Conservation (phyloP, 2,888 invertebrate genomes). For the Cryptophagus acutangulus region DNA sequence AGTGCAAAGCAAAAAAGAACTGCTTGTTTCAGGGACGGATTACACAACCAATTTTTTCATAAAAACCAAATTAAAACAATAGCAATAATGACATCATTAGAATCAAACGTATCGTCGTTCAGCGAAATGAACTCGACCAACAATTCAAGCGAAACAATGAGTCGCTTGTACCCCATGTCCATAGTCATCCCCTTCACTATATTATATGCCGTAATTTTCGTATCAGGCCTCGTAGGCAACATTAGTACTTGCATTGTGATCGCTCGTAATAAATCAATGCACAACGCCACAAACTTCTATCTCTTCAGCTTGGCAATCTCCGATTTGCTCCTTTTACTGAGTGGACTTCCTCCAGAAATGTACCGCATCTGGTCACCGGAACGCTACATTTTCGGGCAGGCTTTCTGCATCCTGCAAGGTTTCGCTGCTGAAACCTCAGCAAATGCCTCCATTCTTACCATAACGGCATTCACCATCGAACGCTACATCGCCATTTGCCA, state of each 20-base stretch:
- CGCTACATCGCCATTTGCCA: conserved; percentile 59
- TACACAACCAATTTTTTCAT: conserved; percentile 1
- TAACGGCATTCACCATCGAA: conserved; percentile 81
- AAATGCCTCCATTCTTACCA: conserved; percentile 72
- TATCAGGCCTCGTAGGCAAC: conserved; percentile 77
- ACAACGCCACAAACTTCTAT: conserved; percentile 76
- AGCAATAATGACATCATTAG: conserved; percentile 1
- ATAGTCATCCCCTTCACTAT: conserved; percentile 70
- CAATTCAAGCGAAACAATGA: too few relatives aligned
- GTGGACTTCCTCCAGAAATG: conserved; percentile 80
- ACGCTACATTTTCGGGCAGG: conserved; percentile 72
- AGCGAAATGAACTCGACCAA: too few relatives aligned
- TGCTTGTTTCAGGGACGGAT: too few relatives aligned
- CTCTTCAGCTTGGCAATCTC: conserved; percentile 81
- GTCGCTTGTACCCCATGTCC: conserved; percentile 49
- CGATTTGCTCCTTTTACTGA: conserved; percentile 71
- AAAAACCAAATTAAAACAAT: background rate
- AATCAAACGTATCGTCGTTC: too few relatives aligned
- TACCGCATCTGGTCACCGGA: conserved; percentile 72
- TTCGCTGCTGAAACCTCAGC: conserved; percentile 75
- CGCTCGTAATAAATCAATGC: conserved; percentile 78
- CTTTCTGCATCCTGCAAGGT: conserved; percentile 72
- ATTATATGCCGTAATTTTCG: conserved; percentile 68
- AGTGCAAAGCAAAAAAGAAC: too few relatives aligned
- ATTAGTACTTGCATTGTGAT: conserved; percentile 82